Evolutionary conservation across 2,113 vertebrate genomes (phyloP), one percentile per base, ranked within the genome.

Genomic region (Arvicanthis niloticus): DNA sequence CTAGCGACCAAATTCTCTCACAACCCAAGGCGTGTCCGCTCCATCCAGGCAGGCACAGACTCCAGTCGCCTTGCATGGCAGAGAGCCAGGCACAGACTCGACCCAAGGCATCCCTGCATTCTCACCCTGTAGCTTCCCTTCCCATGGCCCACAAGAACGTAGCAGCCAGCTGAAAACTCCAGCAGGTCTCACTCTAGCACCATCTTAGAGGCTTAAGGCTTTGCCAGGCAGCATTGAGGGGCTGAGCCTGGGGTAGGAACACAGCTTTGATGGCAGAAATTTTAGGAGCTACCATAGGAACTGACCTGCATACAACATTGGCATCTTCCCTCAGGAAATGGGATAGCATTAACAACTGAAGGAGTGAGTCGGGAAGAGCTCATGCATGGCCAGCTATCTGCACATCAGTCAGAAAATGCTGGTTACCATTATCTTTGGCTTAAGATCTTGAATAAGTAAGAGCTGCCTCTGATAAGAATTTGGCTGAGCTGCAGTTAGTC

Each of bases 1-100:
- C 98, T 97, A 89, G 98, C 91, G 97, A 96, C 62, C 72, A 97
- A 88, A 65, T 7, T 76, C 62, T 92, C 92, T 85, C 86, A 89
- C 0, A 4, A 34, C 82, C 91, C 5, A 12, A 42, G 86, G 94
- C 81, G 80, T 40, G 87, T 40, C 68, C 21, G 34, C 56, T n/a
- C 78, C 42, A 4, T 8, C 19, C 72, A 48, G 34, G 19, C 72
- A 70, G 76, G 48, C 48, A 51, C 48, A 51, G 48, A 51, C 48
- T 51, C 48, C 7, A 51, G 37, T 22, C 10, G 34, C 24, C 22
- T 42, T 67, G 45, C 3, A 34, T 13, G 4, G 56, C 73, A 60
- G 10, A 26, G n/a, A 40, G 56, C 22, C 21, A 26, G 0, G 65
- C 29, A 67, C 65, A 34, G 4, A 58, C 73, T 95, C 17, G 56